Evolutionary conservation across 2,797 vertebrate genomes (phyloP), one percentile per base, ranked within the genome.

Genomic region (Crax fasciolata): DNA sequence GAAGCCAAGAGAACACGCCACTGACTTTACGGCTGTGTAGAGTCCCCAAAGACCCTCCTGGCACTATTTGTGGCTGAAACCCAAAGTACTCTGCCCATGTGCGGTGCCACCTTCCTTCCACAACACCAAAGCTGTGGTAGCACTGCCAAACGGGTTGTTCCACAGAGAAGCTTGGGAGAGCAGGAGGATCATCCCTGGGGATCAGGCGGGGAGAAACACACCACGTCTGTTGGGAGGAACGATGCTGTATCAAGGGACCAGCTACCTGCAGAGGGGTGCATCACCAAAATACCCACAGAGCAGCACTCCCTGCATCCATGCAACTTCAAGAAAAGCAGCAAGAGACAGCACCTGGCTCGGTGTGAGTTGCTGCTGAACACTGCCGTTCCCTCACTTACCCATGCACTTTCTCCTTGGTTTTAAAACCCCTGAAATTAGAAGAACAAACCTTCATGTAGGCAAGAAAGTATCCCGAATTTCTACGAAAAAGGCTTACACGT

Each of bases 401-500:
- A 49, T 48, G 38, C 7, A 2, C 5, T 14, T 72, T n/a, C 25
- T 49, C 41, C 61, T 62, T 25, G 28, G 20, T 27, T 41, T 43
- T 41, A 19, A 17, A 86, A 87, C 41, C 54, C 3, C 32, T 48
- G 58, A 66, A 63, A 27, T 11, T 41, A 8, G 13, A 87, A 73
- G 6, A 68, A 18, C 24, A 80, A 75, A 11, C 39, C 27, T 11
- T 35, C 19, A 54, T 55, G 48, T 30, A 52, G 10, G 39, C 62
- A 70, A 63, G 43, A 44, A 70, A 84, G 63, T 77, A 87, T 62
- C 65, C 61, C 23, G 54, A 80, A 80, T 89, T 90, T 70, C 70
- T 21, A 20, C 35, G 49, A 35, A 54, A 27, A 35, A 44, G 24
- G 51, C 76, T 87, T 75, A 71, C 59, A 90, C 71, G 48, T 67